Evolutionary conservation across 2,888 invertebrate genomes (phyloP).

Genomic region (Agrilus cyanescens): DNA sequence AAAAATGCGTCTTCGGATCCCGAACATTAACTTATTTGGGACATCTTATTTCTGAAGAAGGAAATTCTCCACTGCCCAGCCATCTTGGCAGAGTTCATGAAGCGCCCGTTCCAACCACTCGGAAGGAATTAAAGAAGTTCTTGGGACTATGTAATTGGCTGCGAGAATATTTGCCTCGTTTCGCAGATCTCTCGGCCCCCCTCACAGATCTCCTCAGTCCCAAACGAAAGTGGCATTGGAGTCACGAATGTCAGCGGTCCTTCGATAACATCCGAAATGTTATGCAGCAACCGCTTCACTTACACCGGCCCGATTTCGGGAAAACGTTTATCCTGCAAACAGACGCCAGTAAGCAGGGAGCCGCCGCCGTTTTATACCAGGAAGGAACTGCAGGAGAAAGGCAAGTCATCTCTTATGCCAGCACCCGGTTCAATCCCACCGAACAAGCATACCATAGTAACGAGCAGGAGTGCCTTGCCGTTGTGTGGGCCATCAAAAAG

Average conservation of each 20-base stretch:
- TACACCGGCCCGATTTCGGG: conserved; percentile 11
- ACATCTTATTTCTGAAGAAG: conserved; percentile 1
- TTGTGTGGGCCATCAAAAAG: conserved; percentile 16
- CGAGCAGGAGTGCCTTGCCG: conserved; percentile 16
- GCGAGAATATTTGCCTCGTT: conserved; percentile 16
- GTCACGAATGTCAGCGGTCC: conserved; percentile 1
- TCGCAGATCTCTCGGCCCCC: conserved; percentile 13
- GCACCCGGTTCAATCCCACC: conserved; percentile 9
- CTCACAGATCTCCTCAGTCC: conserved; percentile 14
- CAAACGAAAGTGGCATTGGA: conserved; percentile 10
- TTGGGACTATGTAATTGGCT: conserved; percentile 18
- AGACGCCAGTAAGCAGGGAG: conserved; percentile 14
- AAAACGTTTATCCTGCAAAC: conserved; percentile 15
- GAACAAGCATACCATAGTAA: conserved; percentile 16
- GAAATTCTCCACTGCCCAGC: neutral
- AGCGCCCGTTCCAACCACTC: neutral
- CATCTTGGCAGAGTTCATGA: conserved; percentile 3
- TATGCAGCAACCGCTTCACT: conserved; percentile 5
- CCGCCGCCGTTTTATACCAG: conserved; percentile 17
- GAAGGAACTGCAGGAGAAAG: conserved; percentile 1
- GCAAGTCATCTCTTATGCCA: conserved; percentile 13
- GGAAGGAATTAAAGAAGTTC: conserved; percentile 4
- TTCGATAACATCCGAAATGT: conserved; percentile 9
- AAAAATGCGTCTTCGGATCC: conserved; percentile 4
- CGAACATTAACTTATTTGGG: conserved; percentile 4